phyloP scores from a whole-genome alignment of 2,797 vertebrate genomes.

The Hylomyscus alleni region DNA sequence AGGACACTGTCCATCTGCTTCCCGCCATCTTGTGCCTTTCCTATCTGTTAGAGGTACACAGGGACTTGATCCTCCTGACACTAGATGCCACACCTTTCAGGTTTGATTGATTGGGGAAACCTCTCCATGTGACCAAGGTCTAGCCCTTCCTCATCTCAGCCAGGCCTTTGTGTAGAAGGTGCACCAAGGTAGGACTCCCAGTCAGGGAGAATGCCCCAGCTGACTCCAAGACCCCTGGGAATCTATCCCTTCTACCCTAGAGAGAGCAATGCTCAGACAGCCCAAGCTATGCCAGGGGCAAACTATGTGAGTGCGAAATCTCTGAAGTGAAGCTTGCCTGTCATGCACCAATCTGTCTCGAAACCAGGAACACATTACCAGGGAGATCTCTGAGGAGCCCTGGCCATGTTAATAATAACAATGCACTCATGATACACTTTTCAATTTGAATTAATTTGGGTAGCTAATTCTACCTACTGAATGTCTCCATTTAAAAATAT shows the following conservation, averaged over 20 bases:
- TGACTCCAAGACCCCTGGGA: not conserved
- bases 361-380: not conserved
- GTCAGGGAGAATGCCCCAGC: not conserved
- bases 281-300: accelerated
- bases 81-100: not conserved
- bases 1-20: accelerated
- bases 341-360: not conserved
- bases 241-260: not conserved
- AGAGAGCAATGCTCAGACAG: not conserved
- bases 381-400: not conserved
- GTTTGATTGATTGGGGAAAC: accelerated
- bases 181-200: accelerated
- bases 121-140: not conserved
- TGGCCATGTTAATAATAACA: not conserved
- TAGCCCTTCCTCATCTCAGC: accelerated
- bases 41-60: not conserved
- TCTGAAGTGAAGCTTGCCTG: not conserved
- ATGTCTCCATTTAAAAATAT: constrained; percentile 83
- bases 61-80: not conserved
- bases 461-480: constrained; percentile 74
- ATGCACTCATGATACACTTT: constrained; percentile 20
- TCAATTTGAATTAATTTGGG: constrained; percentile 64
- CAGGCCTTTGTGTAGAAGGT: accelerated
- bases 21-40: accelerated
- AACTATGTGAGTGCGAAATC: accelerated